These are phyloP conservation scores for Archilochus colubris DNA, from an alignment of 2,113 vertebrate species.

Conservation along the genomic window DNA sequence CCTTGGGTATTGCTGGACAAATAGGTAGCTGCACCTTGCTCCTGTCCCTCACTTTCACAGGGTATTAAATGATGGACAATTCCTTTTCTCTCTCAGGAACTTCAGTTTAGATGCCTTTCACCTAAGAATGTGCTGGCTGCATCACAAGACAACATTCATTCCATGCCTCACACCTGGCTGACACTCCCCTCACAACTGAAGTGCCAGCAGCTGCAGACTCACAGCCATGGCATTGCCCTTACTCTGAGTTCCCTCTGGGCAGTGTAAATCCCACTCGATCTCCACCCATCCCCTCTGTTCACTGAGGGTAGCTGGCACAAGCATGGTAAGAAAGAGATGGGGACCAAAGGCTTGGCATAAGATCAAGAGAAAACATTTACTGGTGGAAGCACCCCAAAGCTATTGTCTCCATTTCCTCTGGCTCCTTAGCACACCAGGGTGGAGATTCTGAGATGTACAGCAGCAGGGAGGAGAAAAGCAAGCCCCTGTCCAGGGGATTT, in stretches of 20 bases:
- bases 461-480: not conserved
- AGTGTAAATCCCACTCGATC: not conserved
- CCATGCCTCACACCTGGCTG: not conserved
- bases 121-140: not conserved
- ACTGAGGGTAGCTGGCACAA: not conserved
- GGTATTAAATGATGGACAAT: not conserved
- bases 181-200: not conserved
- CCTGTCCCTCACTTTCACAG: not conserved
- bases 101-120: not conserved
- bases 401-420: not conserved
- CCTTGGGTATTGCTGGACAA: not conserved
- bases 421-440: accelerated
- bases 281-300: not conserved
- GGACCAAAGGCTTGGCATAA: not conserved
- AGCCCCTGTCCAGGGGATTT: not conserved
- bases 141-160: accelerated
- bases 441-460: not conserved
- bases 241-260: not conserved
- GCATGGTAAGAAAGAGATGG: not conserved
- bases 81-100: not conserved
- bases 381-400: not conserved
- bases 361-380: not conserved
- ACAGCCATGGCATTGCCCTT: not conserved
- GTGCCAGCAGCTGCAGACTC: not conserved
- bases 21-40: not conserved